Evolutionary conservation across 2,797 vertebrate species (phyloP).

Genomic region (Podarcis siculus): DNA sequence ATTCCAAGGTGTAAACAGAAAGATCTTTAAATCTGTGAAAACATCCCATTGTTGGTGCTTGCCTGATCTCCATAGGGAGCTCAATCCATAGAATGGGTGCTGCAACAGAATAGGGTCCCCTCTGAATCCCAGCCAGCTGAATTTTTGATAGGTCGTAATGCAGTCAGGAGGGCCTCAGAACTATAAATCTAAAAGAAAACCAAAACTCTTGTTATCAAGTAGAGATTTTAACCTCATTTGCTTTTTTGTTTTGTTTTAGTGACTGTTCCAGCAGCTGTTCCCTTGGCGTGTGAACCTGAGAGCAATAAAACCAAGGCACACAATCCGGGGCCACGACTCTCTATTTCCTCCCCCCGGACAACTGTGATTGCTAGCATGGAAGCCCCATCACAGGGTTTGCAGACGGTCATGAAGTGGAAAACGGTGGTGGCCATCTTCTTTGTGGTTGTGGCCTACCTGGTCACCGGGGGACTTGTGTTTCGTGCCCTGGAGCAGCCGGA

Average conservation of each 20-base stretch:
- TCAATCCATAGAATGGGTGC: no score
- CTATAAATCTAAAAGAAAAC: not conserved
- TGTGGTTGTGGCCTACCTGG: slow-evolving; percentile 92
- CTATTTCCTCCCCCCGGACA: slow-evolving; percentile 88
- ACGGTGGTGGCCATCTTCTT: slow-evolving; percentile 94
- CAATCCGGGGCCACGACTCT: slow-evolving; percentile 81
- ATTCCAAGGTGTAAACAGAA: no score
- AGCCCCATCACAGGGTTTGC: slow-evolving; percentile 81
- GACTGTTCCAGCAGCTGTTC: slow-evolving; percentile 85
- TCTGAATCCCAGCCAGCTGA: no score
- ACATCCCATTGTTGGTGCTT: no score
- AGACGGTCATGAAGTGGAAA: slow-evolving; percentile 98
- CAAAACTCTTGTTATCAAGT: not conserved
- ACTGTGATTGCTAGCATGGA: slow-evolving; percentile 92
- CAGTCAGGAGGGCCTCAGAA: not conserved
- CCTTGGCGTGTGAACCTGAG: slow-evolving; percentile 82
- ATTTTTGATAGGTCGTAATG: no score
- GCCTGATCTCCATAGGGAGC: no score
- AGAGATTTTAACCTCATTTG: not conserved
- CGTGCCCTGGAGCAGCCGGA: slow-evolving; percentile 91
- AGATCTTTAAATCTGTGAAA: no score
- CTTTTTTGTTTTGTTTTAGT: slow-evolving; percentile 81
- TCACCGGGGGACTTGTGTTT: slow-evolving; percentile 91
- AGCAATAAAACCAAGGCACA: slow-evolving; percentile 84
- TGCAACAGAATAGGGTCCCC: no score